phyloP scores from a whole-genome alignment of 1,140 invertebrate genomes.

The Thalassaphorura encarpata region DNA sequence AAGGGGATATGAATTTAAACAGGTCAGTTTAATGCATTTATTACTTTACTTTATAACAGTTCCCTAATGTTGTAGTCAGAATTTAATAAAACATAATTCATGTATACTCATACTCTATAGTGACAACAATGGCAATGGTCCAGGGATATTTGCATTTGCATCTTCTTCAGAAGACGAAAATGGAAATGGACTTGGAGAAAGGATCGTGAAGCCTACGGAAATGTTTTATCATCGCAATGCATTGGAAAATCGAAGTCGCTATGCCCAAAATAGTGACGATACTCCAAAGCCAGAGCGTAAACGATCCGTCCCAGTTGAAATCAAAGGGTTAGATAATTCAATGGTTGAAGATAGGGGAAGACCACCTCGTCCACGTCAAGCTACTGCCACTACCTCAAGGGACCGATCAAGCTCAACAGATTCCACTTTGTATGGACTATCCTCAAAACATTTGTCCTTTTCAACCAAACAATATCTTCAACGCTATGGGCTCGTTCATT shows the following conservation, averaged over 20 bases:
- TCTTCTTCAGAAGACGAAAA: slow-evolving; percentile 14
- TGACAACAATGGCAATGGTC: slow-evolving; percentile 11
- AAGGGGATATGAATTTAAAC: neutral
- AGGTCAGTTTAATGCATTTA: neutral
- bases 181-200: neutral
- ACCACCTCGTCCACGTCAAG: neutral
- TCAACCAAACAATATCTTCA: slow-evolving; percentile 29
- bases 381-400: neutral
- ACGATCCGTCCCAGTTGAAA: neutral
- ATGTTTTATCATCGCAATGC: slow-evolving; percentile 28
- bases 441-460: slow-evolving; percentile 26
- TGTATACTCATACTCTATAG: slow-evolving; percentile 5
- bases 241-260: slow-evolving; percentile 23
- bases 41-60: neutral
- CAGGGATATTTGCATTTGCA: slow-evolving; percentile 21
- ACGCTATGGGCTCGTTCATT: slow-evolving; percentile 20
- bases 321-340: neutral
- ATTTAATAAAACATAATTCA: slow-evolving; percentile 2
- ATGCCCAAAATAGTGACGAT: neutral
- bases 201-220: slow-evolving; percentile 15
- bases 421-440: slow-evolving; percentile 29
- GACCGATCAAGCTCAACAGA: slow-evolving; percentile 11
- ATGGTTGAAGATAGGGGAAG: neutral
- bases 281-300: neutral
- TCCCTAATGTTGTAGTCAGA: no score